Evolutionary conservation across 2,888 invertebrate genomes (phyloP), one percentile per base, ranked within the genome.

Genomic region (Drosophila dives): DNA sequence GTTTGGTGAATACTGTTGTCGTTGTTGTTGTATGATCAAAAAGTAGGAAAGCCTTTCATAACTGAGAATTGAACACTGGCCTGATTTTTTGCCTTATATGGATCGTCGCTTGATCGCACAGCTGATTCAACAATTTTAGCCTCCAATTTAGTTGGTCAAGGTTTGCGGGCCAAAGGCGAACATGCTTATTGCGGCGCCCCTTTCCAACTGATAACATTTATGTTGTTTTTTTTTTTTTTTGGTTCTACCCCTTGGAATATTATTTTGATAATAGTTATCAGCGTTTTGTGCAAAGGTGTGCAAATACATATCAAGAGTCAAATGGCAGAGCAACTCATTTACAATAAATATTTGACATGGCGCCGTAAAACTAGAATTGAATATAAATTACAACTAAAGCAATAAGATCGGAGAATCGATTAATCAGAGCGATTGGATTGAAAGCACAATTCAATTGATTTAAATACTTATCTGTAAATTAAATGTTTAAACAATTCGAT

Each of bases 61-160:
- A 34, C 80, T 45, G 63, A 70, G 45, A 45, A 45, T 15, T 45
- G 45, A 23, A 23, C 45, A 64, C 23, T 59, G 53, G 53, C 64
- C 62, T 56, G 60, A 10, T 29, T 63, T 20, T 34, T 54, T 17
- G 26, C 73, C 83, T 51, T 78, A 78, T 72, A 67, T 68, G 59
- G 32, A 38, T 42, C n/a, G 17, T 51, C 23, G 40, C 23, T 50
- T 32, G 55, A 71, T 75, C 60, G 68, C 50, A 74, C 86, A 83
- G 83, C 86, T 84, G 83, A 73, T 88, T 76, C 65, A 71, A 56
- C 65, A 71, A 50, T 53, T 53, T 36, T 49, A 54, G 70, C 68
- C 74, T 64, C 71, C 81, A 71, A 83, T 76, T 86, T 62, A 83
- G 71, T 80, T 89, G 86, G 83, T 86, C 87, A 83, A 83, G 82